Conservation (phyloP, 2,888 invertebrate genomes). For the Epirrhoe alternata region DNA sequence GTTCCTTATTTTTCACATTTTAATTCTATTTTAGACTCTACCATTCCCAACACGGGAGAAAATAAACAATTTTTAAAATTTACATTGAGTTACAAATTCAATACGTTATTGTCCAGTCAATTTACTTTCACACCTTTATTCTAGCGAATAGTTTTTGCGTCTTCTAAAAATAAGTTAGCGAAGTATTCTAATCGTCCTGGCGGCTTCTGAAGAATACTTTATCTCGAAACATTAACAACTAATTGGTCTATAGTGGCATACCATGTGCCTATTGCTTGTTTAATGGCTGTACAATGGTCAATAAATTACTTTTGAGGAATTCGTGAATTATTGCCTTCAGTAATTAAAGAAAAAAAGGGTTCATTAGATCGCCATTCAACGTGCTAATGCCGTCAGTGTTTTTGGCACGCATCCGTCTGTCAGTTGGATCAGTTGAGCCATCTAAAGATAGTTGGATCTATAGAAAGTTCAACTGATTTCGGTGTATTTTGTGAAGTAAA, state of each 20-base stretch:
- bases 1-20: background rate
- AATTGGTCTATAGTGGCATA: constrained; percentile 54
- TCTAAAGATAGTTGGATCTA: too few relatives aligned
- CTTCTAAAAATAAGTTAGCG: constrained; percentile 29
- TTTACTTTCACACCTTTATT: constrained; percentile 25
- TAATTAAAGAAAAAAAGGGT: constrained; percentile 2
- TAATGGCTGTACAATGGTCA: constrained; percentile 35
- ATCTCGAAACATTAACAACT: constrained; percentile 61
- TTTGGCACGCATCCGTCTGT: too few relatives aligned
- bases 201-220: constrained; percentile 56
- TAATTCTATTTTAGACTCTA: background rate
- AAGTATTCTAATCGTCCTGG: constrained; percentile 42
- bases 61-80: constrained; percentile 10
- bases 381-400: too few relatives aligned
- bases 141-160: constrained; percentile 26
- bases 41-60: constrained; percentile 9
- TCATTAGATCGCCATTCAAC: too few relatives aligned
- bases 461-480: too few relatives aligned
- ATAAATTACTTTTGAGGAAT: constrained; percentile 36
- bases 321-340: constrained; percentile 10
- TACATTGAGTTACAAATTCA: constrained; percentile 27
- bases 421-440: too few relatives aligned
- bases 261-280: constrained; percentile 41
- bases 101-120: constrained; percentile 31
- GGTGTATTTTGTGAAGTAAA: too few relatives aligned